Evolutionary conservation across 2,797 vertebrate species (phyloP).

Genomic region (Choloepus didactylus): DNA sequence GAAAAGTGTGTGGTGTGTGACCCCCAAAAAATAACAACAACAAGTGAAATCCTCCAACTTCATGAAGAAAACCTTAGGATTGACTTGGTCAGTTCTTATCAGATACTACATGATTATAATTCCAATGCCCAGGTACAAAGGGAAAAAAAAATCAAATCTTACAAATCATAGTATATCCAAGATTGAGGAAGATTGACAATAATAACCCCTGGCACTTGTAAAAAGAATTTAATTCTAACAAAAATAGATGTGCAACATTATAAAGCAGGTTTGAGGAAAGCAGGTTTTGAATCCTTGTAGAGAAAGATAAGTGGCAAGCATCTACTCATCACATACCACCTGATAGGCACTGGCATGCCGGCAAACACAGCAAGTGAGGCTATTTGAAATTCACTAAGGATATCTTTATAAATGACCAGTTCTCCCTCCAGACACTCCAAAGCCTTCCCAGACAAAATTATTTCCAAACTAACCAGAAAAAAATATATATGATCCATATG

Average conservation of each 20-base stretch:
- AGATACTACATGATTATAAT: neutral
- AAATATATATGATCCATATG: neutral
- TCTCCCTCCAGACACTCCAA: neutral
- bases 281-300: slow-evolving; percentile 8
- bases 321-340: too few species aligned
- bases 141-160: neutral
- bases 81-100: neutral
- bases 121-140: neutral
- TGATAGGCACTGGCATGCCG: neutral
- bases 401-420: neutral
- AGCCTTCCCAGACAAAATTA: slow-evolving; percentile 22
- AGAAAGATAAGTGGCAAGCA: neutral
- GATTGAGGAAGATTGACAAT: neutral
- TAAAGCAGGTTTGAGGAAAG: neutral
- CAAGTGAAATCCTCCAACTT: neutral
- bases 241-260: neutral
- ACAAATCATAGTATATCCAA: neutral
- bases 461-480: slow-evolving; percentile 24
- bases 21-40: neutral
- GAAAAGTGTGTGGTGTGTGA: neutral
- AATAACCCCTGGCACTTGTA: neutral
- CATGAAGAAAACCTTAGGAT: slow-evolving; percentile 28
- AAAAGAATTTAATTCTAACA: slow-evolving; percentile 55
- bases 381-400: slow-evolving; percentile 17
- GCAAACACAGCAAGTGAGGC: neutral